Base-by-base conservation (phyloP, 2,888 invertebrate genomes). In the Anagyrus pseudococci region DNA sequence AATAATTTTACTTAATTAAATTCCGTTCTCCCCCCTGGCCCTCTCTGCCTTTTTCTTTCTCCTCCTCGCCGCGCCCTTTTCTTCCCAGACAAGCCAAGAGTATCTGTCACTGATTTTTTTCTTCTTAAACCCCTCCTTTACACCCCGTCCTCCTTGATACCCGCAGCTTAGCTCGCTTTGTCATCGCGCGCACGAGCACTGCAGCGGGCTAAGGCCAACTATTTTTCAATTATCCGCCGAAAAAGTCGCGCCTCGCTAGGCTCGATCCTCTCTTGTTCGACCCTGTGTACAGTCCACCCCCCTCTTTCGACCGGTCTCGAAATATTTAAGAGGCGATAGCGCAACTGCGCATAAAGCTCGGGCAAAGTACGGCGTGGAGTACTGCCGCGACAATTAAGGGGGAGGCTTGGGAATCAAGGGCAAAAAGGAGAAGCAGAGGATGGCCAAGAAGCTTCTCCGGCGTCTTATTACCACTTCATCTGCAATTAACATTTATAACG, bases 401-500 rank as follows among this genome's bases (percentile, higher is more conserved):
- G 52, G 58, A 50, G n/a, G n/a, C n/a, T n/a, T n/a, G n/a, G n/a
- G n/a, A n/a, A n/a, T n/a, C n/a, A n/a, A n/a, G n/a, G n/a, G n/a
- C n/a, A n/a, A n/a, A n/a, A n/a, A n/a, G n/a, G n/a, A n/a, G n/a
- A n/a, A n/a, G n/a, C n/a, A n/a, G n/a, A n/a, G n/a, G n/a, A n/a
- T n/a, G 19, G 22, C 17, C 37, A 17, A 25, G 22, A 56, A 40
- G 55, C 33, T 17, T 22, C 29, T 41, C 58, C 69, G 69, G 70
- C 70, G 72, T 74, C 78, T 79, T 80, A 79, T 77, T 78, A 80
- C 79, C 79, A 79, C 79, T 81, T 81, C 80, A 81, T 81, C 76
- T 77, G 79, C 80, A 80, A 81, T 81, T 81, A 80, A 80, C 80
- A 81, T 81, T 80, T 80, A 80, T 81, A 75, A 77, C 73, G 69